Evolutionary conservation across 2,888 invertebrate genomes (phyloP), one percentile per base, ranked within the genome.

Genomic region (Cephus runcator): DNA sequence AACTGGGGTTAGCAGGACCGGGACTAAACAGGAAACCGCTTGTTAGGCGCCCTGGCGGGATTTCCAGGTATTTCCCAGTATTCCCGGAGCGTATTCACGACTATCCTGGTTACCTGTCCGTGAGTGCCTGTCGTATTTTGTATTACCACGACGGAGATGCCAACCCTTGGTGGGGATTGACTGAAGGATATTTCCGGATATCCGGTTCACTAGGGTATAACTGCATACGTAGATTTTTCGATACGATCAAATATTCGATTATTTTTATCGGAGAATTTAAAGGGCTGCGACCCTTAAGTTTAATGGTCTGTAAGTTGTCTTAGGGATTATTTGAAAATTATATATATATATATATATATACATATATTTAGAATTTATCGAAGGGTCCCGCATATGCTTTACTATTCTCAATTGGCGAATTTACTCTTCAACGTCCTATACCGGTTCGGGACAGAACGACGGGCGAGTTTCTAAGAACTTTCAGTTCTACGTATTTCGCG

Each of bases 391-490:
- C 11, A 4, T 33, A 30, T 11, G 15, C 71, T 87, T 87, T 87
- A 86, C 86, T 87, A 87, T 85, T 83, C 85, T 79, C 80, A 56
- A 4, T 56, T 23, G 77, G 77, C 84, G 83, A 85, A 86, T 85
- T 80, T 82, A 81, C 78, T 82, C 85, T 86, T 88, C 84, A 82
- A 73, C 76, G 73, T 78, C 73, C 77, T 77, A 2, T 76, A 31
- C 76, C 79, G 82, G 75, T 56, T 34, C 36, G 69, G 76, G 35
- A 68, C 36, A 75, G 69, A 73, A 75, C 73, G 34, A 81, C 69
- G 78, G 56, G 77, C 73, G 81, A 80, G 81, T 85, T 86, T 83
- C 84, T 87, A 88, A 88, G 88, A 89, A 87, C 86, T 86, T 87
- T 82, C 84, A 88, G 86, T 88, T 88, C 86, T 87, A 79, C 71